Conservation (phyloP, 2,888 invertebrate species). For the Nemoura dubitans region DNA sequence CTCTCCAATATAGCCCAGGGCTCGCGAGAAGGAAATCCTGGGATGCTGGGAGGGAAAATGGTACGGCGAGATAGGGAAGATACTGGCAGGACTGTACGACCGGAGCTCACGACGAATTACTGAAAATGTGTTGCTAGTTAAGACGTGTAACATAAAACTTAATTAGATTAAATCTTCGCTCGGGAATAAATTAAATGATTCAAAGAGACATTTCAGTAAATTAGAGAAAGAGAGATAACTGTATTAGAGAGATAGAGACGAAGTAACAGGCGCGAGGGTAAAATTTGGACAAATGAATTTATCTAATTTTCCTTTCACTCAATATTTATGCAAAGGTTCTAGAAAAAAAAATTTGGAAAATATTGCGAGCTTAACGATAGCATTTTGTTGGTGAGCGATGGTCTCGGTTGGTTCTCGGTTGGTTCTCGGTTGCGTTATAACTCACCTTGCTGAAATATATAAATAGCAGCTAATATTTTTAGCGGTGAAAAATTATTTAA, state of each 20-base stretch:
- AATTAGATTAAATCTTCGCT: slow-evolving; percentile 25
- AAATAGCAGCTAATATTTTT: too few species aligned
- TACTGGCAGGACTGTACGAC: not conserved
- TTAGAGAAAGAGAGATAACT: slow-evolving; percentile 1
- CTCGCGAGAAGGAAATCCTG: not conserved
- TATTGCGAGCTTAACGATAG: too few species aligned
- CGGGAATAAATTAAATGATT: slow-evolving; percentile 29
- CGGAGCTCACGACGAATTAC: not conserved
- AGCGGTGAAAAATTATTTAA: too few species aligned
- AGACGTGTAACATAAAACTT: slow-evolving; percentile 24
- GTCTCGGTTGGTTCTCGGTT: too few species aligned
- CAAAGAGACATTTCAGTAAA: slow-evolving; percentile 23
- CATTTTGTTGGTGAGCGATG: too few species aligned
- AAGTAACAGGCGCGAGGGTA: not conserved
- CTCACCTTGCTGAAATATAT: too few species aligned
- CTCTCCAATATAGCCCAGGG: not conserved
- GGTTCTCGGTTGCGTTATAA: too few species aligned
- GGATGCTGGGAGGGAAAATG: not conserved
- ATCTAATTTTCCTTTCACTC: slow-evolving; percentile 12
- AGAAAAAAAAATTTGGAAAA: not conserved
- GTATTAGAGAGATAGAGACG: not conserved
- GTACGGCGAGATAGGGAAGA: not conserved
- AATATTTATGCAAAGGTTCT: not conserved
- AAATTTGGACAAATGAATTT: not conserved
- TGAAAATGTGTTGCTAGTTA: slow-evolving; percentile 26